Evolutionary conservation across 2,888 invertebrate genomes (phyloP), one percentile per base, ranked within the genome.

Genomic region (Drosophila birchii): DNA sequence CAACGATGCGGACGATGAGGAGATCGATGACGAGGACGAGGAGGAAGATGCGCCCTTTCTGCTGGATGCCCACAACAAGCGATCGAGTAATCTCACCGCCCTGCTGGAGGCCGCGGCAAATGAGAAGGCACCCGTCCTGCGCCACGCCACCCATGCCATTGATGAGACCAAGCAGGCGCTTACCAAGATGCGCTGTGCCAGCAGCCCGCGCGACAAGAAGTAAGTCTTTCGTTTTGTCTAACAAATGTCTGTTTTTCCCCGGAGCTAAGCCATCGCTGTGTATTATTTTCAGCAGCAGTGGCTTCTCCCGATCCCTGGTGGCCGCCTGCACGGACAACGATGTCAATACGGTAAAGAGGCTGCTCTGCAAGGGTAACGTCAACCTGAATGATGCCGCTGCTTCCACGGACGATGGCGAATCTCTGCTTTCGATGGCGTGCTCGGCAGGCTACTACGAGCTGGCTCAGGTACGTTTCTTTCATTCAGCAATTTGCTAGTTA

Each of bases 371-470:
- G 93, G 98, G 98, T 57, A 93, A 92, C 67, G 95, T 97, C 69
- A 97, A 97, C 90, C 97, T 98, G 74, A 97, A 98, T 94, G 98
- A 98, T 94, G 89, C 89, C 11, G 74, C 87, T 14, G 85, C 84
- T 36, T 98, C 98, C 78, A 98, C 98, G 72, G 98, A 99, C 93
- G 98, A 99, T 93, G 99, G 98, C 80, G 99, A 99, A 93, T 98
- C 98, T 90, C 94, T 99, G 77, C 94, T 99, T 76, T 98, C 98
- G 62, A 95, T 99, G 89, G 99, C 99, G 74, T 99, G 99, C 93
- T 98, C 98, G 75, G 98, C 98, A 75, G 99, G 99, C 56, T 98
- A 98, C 94, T 98, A 97, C 94, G 98, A 99, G 93, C 95, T 99
- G 83, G 98, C 98, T 84, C 98, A 98, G 95, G 98, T 96, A 93